Conservation (phyloP, 2,888 invertebrate genomes). For the Adela reaumurella region DNA sequence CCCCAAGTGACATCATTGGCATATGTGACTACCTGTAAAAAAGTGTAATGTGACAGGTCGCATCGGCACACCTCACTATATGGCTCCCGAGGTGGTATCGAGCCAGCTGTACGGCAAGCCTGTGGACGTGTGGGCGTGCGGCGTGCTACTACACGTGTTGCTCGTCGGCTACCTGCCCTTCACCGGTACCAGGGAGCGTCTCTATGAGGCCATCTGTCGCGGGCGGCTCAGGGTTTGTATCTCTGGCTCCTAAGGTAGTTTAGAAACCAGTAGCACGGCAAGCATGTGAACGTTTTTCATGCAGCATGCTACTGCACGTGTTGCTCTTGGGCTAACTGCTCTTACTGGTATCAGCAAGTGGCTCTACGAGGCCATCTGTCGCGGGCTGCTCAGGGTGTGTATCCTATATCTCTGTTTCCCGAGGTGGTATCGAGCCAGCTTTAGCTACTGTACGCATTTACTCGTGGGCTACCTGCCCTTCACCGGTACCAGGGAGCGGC, state of each 20-base stretch:
- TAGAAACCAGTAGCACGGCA: constrained; percentile 85
- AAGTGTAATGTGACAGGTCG: constrained; percentile 70
- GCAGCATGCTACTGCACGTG: constrained; percentile 91
- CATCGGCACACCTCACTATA: constrained; percentile 94
- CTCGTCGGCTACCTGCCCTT: constrained; percentile 94
- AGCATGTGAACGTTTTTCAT: constrained; percentile 96
- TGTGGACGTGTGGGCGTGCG: constrained; percentile 97
- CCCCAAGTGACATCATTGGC: no score
- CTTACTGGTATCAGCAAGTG: constrained; percentile 93
- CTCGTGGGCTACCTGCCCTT: constrained; percentile 94
- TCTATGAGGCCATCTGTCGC: constrained; percentile 88
- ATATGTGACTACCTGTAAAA: no score
- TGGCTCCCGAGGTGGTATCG: constrained; percentile 96
- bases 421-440: constrained; percentile 97
- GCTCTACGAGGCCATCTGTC: constrained; percentile 87
- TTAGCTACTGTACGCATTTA: constrained; percentile 88
- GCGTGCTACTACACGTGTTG: constrained; percentile 89
- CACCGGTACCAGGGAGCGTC: constrained; percentile 87
- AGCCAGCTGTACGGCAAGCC: constrained; percentile 89
- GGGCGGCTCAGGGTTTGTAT: constrained; percentile 73
- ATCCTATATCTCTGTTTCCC: constrained; percentile 21
- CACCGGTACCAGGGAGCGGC: constrained; percentile 87
- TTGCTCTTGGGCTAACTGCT: constrained; percentile 92
- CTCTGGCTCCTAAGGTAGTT: constrained; percentile 63
- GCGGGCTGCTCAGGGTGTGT: constrained; percentile 75